phyloP scores from a whole-genome alignment of 2,113 vertebrate genomes.

The Reinhardtius hippoglossoides region DNA sequence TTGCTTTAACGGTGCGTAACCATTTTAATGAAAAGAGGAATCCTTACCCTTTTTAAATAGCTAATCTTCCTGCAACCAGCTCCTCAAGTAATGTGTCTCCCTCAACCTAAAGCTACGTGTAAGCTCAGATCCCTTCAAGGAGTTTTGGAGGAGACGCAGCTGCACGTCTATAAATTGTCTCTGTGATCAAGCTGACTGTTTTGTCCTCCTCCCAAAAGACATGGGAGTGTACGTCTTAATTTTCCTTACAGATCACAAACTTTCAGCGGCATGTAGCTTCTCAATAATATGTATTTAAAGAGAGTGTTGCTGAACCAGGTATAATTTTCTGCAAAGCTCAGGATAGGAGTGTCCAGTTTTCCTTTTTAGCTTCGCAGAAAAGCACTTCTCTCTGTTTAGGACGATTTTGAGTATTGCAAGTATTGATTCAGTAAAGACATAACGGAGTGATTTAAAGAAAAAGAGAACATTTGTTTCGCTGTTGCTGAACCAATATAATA shows the following conservation, averaged over 20 bases:
- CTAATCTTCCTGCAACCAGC: constrained; percentile 9
- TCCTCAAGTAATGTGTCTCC: neutral
- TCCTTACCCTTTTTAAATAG: constrained; percentile 1
- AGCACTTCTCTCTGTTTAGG: constrained; percentile 1
- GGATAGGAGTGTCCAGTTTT: neutral
- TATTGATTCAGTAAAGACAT: neutral
- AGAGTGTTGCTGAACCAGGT: constrained; percentile 2
- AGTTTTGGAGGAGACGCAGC: neutral
- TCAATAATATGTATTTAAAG: neutral
- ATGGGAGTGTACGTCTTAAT: neutral
- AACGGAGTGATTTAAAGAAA: no score
- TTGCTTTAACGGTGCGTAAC: constrained; percentile 8
- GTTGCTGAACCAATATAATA: no score
- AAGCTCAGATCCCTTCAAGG: constrained; percentile 18
- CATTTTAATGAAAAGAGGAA: constrained; percentile 29
- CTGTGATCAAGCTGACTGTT: constrained; percentile 5
- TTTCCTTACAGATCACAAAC: neutral
- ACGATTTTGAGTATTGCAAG: neutral
- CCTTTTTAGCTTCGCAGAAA: constrained; percentile 10
- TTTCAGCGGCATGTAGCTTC: constrained; percentile 1
- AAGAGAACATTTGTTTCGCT: no score
- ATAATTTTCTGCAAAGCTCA: constrained; percentile 5
- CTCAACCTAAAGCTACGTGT: constrained; percentile 13
- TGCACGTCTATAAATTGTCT: constrained; percentile 27
- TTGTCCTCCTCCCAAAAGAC: neutral